A percentile compares a stretch with the other conserved stretches of the same genome.
Conservation (phyloP, 1,140 invertebrate genomes). For the Hycleus cichorii region DNA sequence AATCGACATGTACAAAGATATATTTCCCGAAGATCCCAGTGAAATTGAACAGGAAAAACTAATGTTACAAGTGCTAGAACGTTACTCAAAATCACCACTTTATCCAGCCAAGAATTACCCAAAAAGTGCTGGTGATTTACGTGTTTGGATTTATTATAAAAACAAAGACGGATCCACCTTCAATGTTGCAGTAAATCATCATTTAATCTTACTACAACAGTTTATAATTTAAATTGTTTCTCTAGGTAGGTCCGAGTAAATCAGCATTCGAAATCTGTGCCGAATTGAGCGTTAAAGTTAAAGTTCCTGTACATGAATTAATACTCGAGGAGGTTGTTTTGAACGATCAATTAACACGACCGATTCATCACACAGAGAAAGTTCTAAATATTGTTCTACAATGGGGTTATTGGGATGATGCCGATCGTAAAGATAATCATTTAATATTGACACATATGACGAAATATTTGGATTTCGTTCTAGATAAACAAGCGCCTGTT, state of each 20-base stretch:
- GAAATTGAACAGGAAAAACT: constrained; percentile 60
- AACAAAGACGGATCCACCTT: constrained; percentile 51
- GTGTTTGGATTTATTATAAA: constrained; percentile 68
- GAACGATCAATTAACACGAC: constrained; percentile 60
- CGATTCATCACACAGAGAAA: constrained; percentile 70
- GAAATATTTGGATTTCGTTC: constrained; percentile 43
- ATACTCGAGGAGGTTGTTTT: constrained; percentile 70
- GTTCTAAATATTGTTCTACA: constrained; percentile 60
- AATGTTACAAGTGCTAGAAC: constrained; percentile 61
- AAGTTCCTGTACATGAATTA: constrained; percentile 54
- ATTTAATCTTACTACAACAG: background rate
- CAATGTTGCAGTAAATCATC: constrained; percentile 51
- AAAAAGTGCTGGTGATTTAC: constrained; percentile 68
- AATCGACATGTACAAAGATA: constrained; percentile 45
- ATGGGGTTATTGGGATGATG: constrained; percentile 81
- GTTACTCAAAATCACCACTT: constrained; percentile 44
- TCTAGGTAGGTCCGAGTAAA: constrained; percentile 66
- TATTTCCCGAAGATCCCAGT: constrained; percentile 53
- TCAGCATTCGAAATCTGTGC: constrained; percentile 65
- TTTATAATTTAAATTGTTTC: constrained; percentile 19
- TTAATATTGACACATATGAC: constrained; percentile 57
- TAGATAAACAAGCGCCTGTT: constrained; percentile 48
- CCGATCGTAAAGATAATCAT: constrained; percentile 72
- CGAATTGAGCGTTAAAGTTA: constrained; percentile 57
- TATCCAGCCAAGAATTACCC: constrained; percentile 45